A percentile compares a stretch with the other conserved stretches of the same genome.
Evolutionary conservation across 1,140 invertebrate species (phyloP).

Genomic region (Muscidifurax raptorellus): DNA sequence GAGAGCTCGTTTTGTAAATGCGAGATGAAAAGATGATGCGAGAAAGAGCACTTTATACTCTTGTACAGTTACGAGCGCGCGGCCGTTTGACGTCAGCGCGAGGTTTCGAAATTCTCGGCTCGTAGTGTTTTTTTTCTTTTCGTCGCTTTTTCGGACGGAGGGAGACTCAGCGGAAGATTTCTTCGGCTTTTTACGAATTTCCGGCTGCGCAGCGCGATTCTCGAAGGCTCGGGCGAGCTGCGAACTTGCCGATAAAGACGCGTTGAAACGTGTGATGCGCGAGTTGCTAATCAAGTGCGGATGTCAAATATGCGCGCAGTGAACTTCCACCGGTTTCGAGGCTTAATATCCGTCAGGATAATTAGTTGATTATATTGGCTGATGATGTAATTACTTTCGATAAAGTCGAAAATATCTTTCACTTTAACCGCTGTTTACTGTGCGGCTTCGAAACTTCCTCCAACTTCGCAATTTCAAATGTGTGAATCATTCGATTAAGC

Average conservation of each 20-base stretch:
- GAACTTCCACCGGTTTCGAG: not conserved
- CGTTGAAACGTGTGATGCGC: no score
- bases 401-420: not conserved
- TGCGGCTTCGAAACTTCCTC: not conserved
- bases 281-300: not conserved
- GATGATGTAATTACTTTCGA: not conserved
- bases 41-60: conserved; percentile 40
- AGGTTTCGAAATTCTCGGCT: conserved; percentile 27
- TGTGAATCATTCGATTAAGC: not conserved
- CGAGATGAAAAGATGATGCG: conserved; percentile 35
- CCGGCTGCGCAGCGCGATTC: not conserved
- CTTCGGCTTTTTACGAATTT: conserved; percentile 3
- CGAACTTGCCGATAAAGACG: not conserved
- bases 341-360: not conserved
- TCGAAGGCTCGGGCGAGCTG: not conserved
- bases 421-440: not conserved
- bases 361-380: not conserved
- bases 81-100: conserved; percentile 22
- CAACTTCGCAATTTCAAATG: not conserved
- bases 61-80: conserved; percentile 31
- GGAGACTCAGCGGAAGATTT: not conserved
- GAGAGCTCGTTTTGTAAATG: conserved; percentile 19
- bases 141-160: not conserved
- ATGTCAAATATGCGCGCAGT: not conserved
- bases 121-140: not conserved